Evolutionary conservation across 2,113 vertebrate species (phyloP).

Genomic region (Scophthalmus maximus): DNA sequence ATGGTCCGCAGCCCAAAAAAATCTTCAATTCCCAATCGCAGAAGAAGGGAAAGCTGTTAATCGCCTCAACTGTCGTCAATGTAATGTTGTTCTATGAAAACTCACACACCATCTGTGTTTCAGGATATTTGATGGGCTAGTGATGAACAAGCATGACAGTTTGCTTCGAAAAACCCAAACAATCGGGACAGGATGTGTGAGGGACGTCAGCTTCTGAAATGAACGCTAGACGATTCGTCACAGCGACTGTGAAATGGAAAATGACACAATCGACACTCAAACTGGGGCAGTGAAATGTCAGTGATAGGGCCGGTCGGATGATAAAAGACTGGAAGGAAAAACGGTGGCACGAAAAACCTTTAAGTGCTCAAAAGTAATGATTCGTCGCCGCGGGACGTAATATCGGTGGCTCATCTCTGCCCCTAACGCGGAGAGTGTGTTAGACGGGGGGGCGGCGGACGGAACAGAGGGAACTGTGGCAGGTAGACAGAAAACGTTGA

Average conservation of each 20-base stretch:
- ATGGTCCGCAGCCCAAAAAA: too few species aligned
- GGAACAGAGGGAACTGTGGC: constrained; percentile 9
- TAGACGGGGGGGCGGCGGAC: constrained; percentile 44
- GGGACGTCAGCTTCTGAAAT: not conserved
- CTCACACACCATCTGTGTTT: too few species aligned
- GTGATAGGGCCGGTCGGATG: not conserved
- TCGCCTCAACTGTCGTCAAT: too few species aligned
- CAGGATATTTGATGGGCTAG: too few species aligned
- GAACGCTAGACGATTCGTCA: constrained; percentile 4
- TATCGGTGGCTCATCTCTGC: constrained; percentile 51
- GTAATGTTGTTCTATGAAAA: too few species aligned
- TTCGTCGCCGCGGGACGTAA: constrained; percentile 51
- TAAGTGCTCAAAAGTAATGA: constrained; percentile 48
- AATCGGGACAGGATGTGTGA: not conserved
- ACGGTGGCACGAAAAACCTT: constrained; percentile 26
- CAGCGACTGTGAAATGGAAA: not conserved
- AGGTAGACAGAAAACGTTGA: constrained; percentile 51
- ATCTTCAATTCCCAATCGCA: too few species aligned
- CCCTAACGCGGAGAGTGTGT: constrained; percentile 39
- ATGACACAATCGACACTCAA: constrained; percentile 20
- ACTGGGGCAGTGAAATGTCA: not conserved
- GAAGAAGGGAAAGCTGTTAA: too few species aligned
- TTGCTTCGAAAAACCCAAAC: too few species aligned
- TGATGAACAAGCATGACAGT: too few species aligned
- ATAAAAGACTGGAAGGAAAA: constrained; percentile 25